Evolutionary conservation across 1,140 invertebrate species (phyloP).

Genomic region (Heliconius himera): DNA sequence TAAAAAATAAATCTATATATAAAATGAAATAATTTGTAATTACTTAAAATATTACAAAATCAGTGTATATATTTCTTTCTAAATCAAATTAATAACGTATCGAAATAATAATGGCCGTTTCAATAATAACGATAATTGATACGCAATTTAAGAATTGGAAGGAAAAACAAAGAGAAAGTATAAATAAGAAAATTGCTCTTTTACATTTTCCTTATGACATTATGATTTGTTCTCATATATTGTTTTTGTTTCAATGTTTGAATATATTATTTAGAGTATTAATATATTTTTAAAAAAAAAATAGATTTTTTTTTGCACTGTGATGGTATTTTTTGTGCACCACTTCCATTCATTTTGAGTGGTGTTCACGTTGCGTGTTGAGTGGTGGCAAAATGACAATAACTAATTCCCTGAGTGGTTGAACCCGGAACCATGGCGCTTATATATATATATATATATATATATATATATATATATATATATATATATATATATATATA

Average conservation of each 20-base stretch:
- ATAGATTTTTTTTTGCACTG: no score
- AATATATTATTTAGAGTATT: not conserved
- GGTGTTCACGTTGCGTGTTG: no score
- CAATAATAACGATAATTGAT: conserved; percentile 11
- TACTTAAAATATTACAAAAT: not conserved
- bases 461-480: no score
- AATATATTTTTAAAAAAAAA: not conserved
- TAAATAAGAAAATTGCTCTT: conserved; percentile 10
- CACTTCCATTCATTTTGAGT: no score
- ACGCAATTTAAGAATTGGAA: conserved; percentile 10
- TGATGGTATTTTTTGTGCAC: no score
- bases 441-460: no score
- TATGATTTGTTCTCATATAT: not conserved
- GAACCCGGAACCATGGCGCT: no score
- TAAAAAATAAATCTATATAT: no score
- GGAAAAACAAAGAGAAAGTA: not conserved
- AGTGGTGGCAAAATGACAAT: no score
- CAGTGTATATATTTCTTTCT: not conserved
- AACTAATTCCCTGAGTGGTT: no score
- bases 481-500: no score
- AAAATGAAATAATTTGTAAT: not conserved
- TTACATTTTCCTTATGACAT: not conserved
- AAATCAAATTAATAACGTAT: not conserved
- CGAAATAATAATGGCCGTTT: not conserved
- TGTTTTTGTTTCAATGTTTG: not conserved